Conservation (phyloP, 2,797 vertebrate species). For the Novumbra hubbsi region DNA sequence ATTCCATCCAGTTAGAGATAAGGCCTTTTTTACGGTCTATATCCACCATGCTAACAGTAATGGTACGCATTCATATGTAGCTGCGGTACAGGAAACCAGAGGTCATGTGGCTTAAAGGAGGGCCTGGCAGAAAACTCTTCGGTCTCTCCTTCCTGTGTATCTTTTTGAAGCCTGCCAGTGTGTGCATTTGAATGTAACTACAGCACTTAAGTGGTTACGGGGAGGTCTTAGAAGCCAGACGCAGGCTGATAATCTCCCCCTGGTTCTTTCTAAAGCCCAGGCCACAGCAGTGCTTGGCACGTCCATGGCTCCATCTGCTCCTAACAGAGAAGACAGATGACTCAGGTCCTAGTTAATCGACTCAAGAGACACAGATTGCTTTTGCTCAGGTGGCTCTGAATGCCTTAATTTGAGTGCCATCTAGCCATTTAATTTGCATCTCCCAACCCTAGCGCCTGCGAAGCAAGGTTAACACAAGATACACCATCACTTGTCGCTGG, state of each 20-base stretch:
- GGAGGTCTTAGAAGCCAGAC: neutral
- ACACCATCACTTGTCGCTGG: slow-evolving; percentile 42
- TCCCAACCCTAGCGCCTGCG: slow-evolving; percentile 43
- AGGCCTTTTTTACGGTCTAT: neutral
- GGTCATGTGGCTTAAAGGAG: neutral
- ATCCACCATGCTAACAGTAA: neutral
- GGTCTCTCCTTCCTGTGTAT: neutral
- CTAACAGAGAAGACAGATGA: slow-evolving; percentile 53
- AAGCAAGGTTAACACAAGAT: slow-evolving; percentile 52
- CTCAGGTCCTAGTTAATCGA: slow-evolving; percentile 61
- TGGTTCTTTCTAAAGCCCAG: slow-evolving; percentile 36
- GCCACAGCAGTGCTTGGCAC: slow-evolving; percentile 35
- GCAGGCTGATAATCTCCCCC: neutral
- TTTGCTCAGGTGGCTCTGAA: slow-evolving; percentile 68
- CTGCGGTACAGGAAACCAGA: neutral
- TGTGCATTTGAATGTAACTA: neutral
- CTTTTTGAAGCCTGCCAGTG: neutral
- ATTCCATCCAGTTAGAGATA: neutral
- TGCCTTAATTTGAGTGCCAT: slow-evolving; percentile 13
- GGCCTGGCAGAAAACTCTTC: neutral
- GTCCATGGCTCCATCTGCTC: slow-evolving; percentile 51
- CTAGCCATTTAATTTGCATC: slow-evolving; percentile 60
- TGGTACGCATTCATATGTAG: slow-evolving; percentile 10
- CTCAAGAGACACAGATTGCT: slow-evolving; percentile 63
- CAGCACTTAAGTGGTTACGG: slow-evolving; percentile 9